Evolutionary conservation across 2,797 vertebrate species (phyloP).

Genomic region (Diplodus sargus): DNA sequence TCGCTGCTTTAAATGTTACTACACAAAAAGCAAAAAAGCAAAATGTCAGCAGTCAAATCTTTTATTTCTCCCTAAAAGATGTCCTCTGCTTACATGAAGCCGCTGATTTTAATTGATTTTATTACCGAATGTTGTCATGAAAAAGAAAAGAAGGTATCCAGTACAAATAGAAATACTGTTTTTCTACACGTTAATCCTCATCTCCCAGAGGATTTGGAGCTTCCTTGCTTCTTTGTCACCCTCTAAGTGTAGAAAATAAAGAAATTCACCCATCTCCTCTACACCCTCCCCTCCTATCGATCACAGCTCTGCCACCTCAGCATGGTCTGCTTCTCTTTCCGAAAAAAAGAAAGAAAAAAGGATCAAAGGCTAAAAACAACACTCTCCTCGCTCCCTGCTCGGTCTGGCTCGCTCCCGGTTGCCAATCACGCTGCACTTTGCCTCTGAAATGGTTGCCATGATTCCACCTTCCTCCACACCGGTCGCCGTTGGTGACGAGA

Average conservation of each 20-base stretch:
- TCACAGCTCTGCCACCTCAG: conserved; percentile 40
- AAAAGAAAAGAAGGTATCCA: neutral
- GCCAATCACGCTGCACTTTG: conserved; percentile 41
- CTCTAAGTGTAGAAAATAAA: conserved; percentile 14
- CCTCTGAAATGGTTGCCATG: conserved; percentile 57
- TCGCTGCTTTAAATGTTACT: neutral
- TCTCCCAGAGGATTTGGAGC: conserved; percentile 22
- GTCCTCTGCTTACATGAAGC: neutral
- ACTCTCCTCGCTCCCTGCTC: conserved; percentile 2
- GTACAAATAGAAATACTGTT: conserved; percentile 10
- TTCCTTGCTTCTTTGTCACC: conserved; percentile 16
- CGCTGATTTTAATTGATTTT: conserved; percentile 2
- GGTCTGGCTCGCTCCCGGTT: conserved; percentile 8
- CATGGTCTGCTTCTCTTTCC: conserved; percentile 23
- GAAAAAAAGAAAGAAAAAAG: conserved; percentile 17
- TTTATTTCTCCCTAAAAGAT: neutral
- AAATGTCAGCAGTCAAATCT: neutral
- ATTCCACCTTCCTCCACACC: conserved; percentile 38
- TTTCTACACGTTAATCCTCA: conserved; percentile 14
- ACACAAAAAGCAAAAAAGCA: neutral
- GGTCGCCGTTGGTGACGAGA: conserved; percentile 47
- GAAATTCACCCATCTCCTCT: conserved; percentile 25
- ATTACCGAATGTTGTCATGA: neutral
- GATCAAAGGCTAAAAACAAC: conserved; percentile 35
- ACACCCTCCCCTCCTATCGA: conserved; percentile 23